Percentiles rank a stretch among this genome's conserved stretches.
Evolutionary conservation across 2,888 invertebrate species (phyloP).

Genomic region (Archips xylosteana): DNA sequence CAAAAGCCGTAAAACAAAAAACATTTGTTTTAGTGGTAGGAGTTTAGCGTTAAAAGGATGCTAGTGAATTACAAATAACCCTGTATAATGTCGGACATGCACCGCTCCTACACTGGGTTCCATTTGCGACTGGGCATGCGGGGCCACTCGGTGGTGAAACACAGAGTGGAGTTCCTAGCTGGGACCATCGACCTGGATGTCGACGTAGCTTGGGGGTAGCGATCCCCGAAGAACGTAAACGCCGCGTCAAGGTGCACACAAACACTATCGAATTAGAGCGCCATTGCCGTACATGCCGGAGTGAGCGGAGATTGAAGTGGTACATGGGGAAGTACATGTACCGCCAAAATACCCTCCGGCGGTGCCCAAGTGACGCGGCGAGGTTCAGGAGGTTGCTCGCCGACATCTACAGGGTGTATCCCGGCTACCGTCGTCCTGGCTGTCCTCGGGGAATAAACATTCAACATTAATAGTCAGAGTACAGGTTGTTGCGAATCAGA

Average conservation of each 20-base stretch:
- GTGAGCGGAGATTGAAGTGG: not conserved
- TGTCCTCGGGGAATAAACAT: no score
- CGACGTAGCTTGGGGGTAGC: not conserved
- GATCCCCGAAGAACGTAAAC: not conserved
- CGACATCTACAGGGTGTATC: not conserved
- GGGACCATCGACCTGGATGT: not conserved
- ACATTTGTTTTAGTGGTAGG: no score
- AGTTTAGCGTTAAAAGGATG: no score
- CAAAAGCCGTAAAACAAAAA: no score
- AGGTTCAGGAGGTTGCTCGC: constrained; percentile 2
- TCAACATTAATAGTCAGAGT: no score
- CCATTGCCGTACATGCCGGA: no score
- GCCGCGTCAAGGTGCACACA: not conserved
- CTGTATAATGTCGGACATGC: constrained; percentile 4
- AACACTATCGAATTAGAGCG: constrained; percentile 10
- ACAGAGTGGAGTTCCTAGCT: not conserved
- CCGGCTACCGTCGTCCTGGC: no score
- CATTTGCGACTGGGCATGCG: constrained; percentile 11
- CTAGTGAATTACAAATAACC: no score
- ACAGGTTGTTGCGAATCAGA: no score
- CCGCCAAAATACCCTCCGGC: constrained; percentile 7
- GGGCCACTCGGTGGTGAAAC: no score
- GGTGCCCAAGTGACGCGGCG: not conserved
- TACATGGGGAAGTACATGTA: constrained; percentile 23
- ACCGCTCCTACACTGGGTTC: constrained; percentile 5